Base-by-base conservation (phyloP, 2,797 vertebrate genomes). In the Smutsia temminckii region DNA sequence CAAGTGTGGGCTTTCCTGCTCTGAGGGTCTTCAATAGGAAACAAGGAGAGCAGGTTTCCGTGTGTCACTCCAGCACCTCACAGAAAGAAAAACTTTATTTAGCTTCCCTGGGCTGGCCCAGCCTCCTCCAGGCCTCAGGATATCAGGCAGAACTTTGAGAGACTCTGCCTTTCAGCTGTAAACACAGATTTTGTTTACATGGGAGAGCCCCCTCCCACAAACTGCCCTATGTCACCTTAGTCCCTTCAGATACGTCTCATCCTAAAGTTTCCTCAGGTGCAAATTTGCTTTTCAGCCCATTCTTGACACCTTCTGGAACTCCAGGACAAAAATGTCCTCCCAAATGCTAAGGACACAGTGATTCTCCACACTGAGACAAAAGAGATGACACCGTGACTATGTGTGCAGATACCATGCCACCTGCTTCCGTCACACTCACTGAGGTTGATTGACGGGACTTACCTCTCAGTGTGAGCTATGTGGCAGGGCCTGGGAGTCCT, bases 1-100 rank as follows among this genome's bases (percentile, higher is more conserved):
- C 98, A 98, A 99, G 97, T 94, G 96, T 93, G 96, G 99, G 98
- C 98, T 97, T 99, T 98, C 97, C 97, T 98, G 98, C 98, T 98
- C 98, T 21, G 86, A 98, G 97, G 97, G 98, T 98, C 98, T 96
- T 98, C 98, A 98, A 98, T 98, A 98, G 98, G 94, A 97, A 98
- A 99, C 99, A 99, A 99, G 98, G 98, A 97, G 75, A 98, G 97
- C 97, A 97, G 98, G 97, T 97, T 98, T 98, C 97, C 97, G 96
- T 95, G 79, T 99, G 99, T 99, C 99, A 99, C 77, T 96, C 81
- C 91, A 98, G 98, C 98, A 98, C 97, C 98, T 97, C 97, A 91
- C 93, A 49, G 98, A 98, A 97, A 96, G 98, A 97, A 99, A 99
- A 99, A 99, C 99, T 99, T 99, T 97, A 99, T 99, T 99, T 99